Evolutionary conservation across 2,113 vertebrate genomes (phyloP).

Genomic region (Poeciliopsis turrubarensis): DNA sequence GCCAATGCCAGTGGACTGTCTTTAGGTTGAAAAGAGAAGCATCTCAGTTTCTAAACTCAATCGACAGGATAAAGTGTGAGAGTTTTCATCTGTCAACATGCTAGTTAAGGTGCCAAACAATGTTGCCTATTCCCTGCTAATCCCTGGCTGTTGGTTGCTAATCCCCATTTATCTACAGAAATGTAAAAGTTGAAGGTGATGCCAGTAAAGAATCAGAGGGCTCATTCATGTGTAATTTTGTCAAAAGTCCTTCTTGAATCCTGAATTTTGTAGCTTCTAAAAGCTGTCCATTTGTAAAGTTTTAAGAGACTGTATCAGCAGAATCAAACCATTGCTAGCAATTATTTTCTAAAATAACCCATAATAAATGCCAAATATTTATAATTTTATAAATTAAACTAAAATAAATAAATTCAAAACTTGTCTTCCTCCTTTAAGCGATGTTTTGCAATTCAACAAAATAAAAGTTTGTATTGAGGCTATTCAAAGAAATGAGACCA

Average conservation of each 20-base stretch:
- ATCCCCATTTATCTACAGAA: conserved; percentile 66
- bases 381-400: not conserved
- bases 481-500: not conserved
- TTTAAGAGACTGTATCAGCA: not conserved
- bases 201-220: conserved; percentile 16
- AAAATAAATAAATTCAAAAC: not conserved
- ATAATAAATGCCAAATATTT: not conserved
- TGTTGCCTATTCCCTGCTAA: conserved; percentile 60
- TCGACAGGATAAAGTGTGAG: conserved; percentile 25
- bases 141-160: conserved; percentile 63
- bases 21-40: conserved; percentile 10
- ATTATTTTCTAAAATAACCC: not conserved
- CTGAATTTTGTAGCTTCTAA: not conserved
- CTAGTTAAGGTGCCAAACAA: conserved; percentile 55
- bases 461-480: too few relatives aligned
- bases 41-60: conserved; percentile 50
- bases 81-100: conserved; percentile 48
- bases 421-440: not conserved
- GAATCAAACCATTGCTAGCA: not conserved
- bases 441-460: not conserved
- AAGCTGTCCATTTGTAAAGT: conserved; percentile 38
- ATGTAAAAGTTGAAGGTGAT: conserved; percentile 27
- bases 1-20: not conserved
- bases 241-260: conserved; percentile 45
- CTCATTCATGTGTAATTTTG: conserved; percentile 33